Percentiles rank a stretch among this genome's conserved stretches.
Evolutionary conservation across 2,797 vertebrate genomes (phyloP).

Genomic region (Sebastiscus albofasciatus): DNA sequence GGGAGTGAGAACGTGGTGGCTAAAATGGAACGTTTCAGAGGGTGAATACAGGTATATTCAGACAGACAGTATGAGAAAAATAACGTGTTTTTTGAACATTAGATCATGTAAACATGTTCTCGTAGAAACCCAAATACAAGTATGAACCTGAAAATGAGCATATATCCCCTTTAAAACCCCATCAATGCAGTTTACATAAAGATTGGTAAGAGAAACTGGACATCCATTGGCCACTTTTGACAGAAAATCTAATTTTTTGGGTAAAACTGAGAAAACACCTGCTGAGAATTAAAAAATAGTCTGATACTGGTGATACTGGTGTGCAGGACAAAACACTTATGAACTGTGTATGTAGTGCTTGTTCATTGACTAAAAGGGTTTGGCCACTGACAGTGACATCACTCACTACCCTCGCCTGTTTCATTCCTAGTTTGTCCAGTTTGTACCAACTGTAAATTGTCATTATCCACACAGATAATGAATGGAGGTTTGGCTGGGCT

Average conservation of each 20-base stretch:
- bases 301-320: not conserved
- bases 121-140: not conserved
- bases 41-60: no score
- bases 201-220: not conserved
- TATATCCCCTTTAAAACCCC: not conserved
- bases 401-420: not conserved
- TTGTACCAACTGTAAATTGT: not conserved
- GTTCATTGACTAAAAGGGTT: not conserved
- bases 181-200: not conserved
- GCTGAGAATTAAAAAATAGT: not conserved
- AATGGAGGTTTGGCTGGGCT: not conserved
- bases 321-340: not conserved
- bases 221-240: not conserved
- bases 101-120: not conserved
- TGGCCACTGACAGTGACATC: not conserved
- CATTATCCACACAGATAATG: constrained; percentile 9
- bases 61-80: no score
- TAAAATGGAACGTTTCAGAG: no score
- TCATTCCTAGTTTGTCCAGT: constrained; percentile 9
- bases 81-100: no score
- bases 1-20: no score
- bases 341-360: not conserved
- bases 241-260: not conserved
- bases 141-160: no score
- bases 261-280: not conserved